Evolutionary conservation across 2,888 invertebrate genomes (phyloP).

Genomic region (Elmis aenea): DNA sequence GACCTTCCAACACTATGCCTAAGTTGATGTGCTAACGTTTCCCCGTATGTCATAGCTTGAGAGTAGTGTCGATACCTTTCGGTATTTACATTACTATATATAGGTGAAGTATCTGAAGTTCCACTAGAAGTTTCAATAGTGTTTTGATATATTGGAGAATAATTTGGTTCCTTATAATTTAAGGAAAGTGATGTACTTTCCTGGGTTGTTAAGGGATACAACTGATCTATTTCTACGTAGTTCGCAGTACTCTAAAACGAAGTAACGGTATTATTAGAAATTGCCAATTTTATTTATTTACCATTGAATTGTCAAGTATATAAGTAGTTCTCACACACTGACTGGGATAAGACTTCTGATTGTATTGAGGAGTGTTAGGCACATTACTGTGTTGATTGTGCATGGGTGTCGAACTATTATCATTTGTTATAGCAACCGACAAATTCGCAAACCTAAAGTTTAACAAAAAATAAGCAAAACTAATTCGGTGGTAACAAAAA

Average conservation of each 20-base stretch:
- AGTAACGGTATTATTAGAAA: too few relatives aligned
- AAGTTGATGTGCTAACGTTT: constrained; percentile 51
- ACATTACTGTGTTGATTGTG: constrained; percentile 29
- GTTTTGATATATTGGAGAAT: constrained; percentile 55
- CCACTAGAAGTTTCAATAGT: constrained; percentile 34
- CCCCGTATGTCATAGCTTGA: constrained; percentile 52
- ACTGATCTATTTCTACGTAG: constrained; percentile 56
- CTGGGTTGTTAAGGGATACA: constrained; percentile 49
- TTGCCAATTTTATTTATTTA: constrained; percentile 23
- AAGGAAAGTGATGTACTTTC: constrained; percentile 26
- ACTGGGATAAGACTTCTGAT: constrained; percentile 56
- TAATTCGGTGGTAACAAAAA: constrained; percentile 2
- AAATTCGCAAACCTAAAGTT: constrained; percentile 62
- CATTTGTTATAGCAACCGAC: constrained; percentile 50
- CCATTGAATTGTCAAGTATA: constrained; percentile 49
- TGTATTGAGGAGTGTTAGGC: constrained; percentile 47
- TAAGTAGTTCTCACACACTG: constrained; percentile 53
- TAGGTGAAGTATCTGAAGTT: constrained; percentile 45
- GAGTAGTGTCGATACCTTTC: constrained; percentile 42
- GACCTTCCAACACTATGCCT: constrained; percentile 53
- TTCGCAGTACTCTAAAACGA: constrained; percentile 37
- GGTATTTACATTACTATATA: constrained; percentile 52
- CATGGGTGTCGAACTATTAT: constrained; percentile 15
- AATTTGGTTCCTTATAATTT: constrained; percentile 40
- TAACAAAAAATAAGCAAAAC: not conserved